A percentile compares a stretch with the other conserved stretches of the same genome.
These are phyloP conservation scores for Myotis yumanensis DNA, from an alignment of 2,113 vertebrate species.

Conservation along the genomic window DNA sequence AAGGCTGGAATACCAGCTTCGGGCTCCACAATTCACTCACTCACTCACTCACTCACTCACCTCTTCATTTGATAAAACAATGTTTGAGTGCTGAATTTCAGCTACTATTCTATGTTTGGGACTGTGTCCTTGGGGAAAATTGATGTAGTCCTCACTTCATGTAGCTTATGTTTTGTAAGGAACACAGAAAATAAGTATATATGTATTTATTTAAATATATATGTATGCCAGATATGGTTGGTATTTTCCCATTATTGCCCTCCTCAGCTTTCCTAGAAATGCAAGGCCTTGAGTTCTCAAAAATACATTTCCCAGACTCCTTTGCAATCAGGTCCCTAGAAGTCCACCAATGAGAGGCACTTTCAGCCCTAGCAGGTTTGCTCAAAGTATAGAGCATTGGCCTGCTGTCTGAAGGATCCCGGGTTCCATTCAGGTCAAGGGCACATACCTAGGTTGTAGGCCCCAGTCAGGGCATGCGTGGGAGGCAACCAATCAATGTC, in stretches of 20 bases:
- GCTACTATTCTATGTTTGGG: neutral
- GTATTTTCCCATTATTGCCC: neutral
- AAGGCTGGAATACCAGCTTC: neutral
- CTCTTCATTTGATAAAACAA: neutral
- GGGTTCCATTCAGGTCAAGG: no score
- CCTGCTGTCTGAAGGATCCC: no score
- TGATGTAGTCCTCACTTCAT: neutral
- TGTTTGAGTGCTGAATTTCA: neutral
- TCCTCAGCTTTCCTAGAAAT: neutral
- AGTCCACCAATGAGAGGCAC: neutral
- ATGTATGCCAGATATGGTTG: no score
- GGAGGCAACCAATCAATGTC: no score
- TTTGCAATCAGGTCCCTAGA: neutral
- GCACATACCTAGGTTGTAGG: no score
- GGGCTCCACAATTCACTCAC: rapidly evolving
- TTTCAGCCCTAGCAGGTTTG: neutral
- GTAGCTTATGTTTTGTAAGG: neutral
- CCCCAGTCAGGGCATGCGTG: no score
- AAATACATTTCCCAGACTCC: neutral
- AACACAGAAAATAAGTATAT: neutral
- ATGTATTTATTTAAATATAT: no score
- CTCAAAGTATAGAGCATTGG: no score
- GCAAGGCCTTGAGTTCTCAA: neutral
- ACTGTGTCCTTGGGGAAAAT: neutral
- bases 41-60: neutral